Base-by-base conservation (phyloP, 2,888 invertebrate genomes). In the Hyposoter dolosus region DNA sequence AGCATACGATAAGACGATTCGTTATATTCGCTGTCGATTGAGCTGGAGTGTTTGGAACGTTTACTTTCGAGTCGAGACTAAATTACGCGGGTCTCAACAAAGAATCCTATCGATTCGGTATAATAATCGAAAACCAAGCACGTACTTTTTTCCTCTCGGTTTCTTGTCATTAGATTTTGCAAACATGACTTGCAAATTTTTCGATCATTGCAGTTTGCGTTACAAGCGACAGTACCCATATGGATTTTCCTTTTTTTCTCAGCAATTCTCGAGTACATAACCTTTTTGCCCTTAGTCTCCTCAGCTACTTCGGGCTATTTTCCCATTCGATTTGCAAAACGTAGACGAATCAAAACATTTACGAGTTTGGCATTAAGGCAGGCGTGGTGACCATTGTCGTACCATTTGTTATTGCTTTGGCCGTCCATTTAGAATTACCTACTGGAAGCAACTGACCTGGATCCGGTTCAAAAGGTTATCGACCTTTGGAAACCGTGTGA, bases 401-500 rank as follows among this genome's bases (percentile, higher is more conserved):
- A 56, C 23, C 23, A 10, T 56, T 23, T 23, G 23, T 56, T 23
- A 56, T 56, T 56, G 56, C 56, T 56, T 23, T 23, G 0, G 3
- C 23, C 53, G 19, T 56, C 19, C 53, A 19, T 56, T 19, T 9
- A 9, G 53, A 10, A 56, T 56, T 56, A 23, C 10, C 53, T 23
- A 56, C 23, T 56, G 56, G 12, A 56, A 56, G 23, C 56, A 56
- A 56, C 12, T 23, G 23, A 56, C 56, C 56, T 56, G 56, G 12
- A 23, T 56, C 12, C 12, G 4, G 56, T 23, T 56, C 47, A n/a
- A 50, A 50, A 50, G n/a, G 15, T 50, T n/a, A 50, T 50, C n/a
- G 47, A 50, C 47, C n/a, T n/a, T 50, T n/a, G 47, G n/a, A 50
- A 50, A 50, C 17, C n/a, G 47, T 50, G 47, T 50, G 47, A 50